phyloP scores from a whole-genome alignment of 2,797 vertebrate species.

The Scarus forsteni region DNA sequence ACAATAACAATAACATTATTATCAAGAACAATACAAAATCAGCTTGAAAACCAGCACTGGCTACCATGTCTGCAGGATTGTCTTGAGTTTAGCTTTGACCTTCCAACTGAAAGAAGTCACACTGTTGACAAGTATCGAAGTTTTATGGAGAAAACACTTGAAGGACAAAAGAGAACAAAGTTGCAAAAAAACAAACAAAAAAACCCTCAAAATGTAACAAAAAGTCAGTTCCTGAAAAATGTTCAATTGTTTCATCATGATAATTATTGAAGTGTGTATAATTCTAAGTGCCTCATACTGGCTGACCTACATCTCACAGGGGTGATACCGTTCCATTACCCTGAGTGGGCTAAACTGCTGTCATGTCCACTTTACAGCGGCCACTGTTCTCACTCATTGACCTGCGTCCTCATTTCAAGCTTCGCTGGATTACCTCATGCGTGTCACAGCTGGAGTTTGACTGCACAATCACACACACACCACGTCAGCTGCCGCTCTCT shows the following conservation, averaged over 20 bases:
- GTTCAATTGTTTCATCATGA: not conserved
- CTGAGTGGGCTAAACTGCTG: conserved; percentile 9
- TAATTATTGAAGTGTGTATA: conserved; percentile 6
- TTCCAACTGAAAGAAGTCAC: no score
- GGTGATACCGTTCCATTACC: conserved; percentile 2
- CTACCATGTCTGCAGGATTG: no score
- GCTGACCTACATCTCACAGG: not conserved
- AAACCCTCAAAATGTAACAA: no score
- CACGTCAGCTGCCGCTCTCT: conserved; percentile 1
- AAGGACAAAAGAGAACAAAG: no score
- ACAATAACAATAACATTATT: no score
- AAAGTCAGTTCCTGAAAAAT: no score
- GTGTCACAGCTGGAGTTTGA: conserved; percentile 34
- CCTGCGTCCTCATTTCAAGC: conserved; percentile 49
- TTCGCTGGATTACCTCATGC: conserved; percentile 24
- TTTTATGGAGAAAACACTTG: no score
- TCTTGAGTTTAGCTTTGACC: no score
- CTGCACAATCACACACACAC: conserved; percentile 16
- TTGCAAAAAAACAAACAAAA: no score
- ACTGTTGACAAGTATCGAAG: no score
- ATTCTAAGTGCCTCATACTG: not conserved
- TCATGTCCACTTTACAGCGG: conserved; percentile 39
- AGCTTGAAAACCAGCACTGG: no score
- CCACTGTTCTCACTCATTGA: conserved; percentile 33
- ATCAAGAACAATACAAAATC: no score